Percentiles rank a stretch among this genome's conserved stretches.
Evolutionary conservation across 1,140 invertebrate species (phyloP).

Genomic region (Temnothorax longispinosus): DNA sequence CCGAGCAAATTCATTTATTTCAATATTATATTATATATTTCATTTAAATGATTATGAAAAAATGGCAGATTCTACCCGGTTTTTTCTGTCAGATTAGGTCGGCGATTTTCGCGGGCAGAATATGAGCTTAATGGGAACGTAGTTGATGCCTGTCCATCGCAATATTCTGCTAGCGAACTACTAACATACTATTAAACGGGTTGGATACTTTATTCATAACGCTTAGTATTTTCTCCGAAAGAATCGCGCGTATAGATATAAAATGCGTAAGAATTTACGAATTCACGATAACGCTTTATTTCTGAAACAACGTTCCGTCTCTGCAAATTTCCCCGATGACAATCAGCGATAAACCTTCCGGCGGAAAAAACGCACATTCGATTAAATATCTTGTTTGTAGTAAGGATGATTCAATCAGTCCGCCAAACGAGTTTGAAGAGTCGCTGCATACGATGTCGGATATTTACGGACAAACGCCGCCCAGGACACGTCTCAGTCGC

Average conservation of each 20-base stretch:
- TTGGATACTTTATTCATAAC: not conserved
- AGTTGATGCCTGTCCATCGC: not conserved
- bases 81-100: not conserved
- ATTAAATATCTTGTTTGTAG: slow-evolving; percentile 60
- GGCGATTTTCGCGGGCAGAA: not conserved
- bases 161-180: not conserved
- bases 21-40: not conserved
- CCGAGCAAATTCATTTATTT: too few species aligned
- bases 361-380: slow-evolving; percentile 28
- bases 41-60: not conserved
- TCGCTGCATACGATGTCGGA: slow-evolving; percentile 77
- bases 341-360: not conserved
- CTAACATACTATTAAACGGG: not conserved
- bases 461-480: slow-evolving; percentile 79
- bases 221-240: not conserved
- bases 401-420: slow-evolving; percentile 51
- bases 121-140: not conserved
- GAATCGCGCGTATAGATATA: not conserved
- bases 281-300: not conserved
- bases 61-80: not conserved
- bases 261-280: not conserved
- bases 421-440: slow-evolving; percentile 74
- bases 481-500: slow-evolving; percentile 76
- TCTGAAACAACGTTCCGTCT: not conserved
- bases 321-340: not conserved